phyloP scores from a whole-genome alignment of 2,888 invertebrate species.

The Panzeria rudis region DNA sequence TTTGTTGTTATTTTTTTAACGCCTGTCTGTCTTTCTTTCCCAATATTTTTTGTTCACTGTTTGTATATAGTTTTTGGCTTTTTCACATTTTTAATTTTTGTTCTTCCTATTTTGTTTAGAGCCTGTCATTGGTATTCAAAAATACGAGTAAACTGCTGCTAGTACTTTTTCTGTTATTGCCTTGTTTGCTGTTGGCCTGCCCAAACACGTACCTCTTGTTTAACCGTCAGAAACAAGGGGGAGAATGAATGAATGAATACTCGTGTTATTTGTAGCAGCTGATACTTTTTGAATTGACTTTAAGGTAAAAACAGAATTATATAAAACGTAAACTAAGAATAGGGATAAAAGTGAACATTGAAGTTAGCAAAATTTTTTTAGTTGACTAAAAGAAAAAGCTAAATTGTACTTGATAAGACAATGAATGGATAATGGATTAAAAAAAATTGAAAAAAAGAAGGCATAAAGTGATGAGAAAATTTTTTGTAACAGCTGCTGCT shows the following conservation, averaged over 20 bases:
- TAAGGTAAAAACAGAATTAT: constrained; percentile 52
- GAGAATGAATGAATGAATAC: constrained; percentile 10
- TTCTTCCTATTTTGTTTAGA: constrained; percentile 42
- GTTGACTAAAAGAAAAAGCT: constrained; percentile 13
- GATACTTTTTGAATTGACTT: constrained; percentile 71
- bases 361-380: constrained; percentile 21
- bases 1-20: constrained; percentile 52
- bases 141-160: constrained; percentile 27
- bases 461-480: constrained; percentile 24
- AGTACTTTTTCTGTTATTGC: constrained; percentile 36
- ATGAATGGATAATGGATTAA: constrained; percentile 44
- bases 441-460: constrained; percentile 7
- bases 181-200: constrained; percentile 24
- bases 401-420: constrained; percentile 61
- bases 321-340: constrained; percentile 27
- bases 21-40: constrained; percentile 48
- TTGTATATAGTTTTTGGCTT: neutral
- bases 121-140: constrained; percentile 50
- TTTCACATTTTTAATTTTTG: constrained; percentile 17
- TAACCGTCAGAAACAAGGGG: constrained; percentile 34
- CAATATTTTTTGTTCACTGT: neutral
- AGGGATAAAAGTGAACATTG: constrained; percentile 28
- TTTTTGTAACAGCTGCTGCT: constrained; percentile 39
- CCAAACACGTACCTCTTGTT: constrained; percentile 43
- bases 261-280: constrained; percentile 50